Evolutionary conservation across 2,888 invertebrate species (phyloP).

Genomic region (Zygogramma bicolorata): DNA sequence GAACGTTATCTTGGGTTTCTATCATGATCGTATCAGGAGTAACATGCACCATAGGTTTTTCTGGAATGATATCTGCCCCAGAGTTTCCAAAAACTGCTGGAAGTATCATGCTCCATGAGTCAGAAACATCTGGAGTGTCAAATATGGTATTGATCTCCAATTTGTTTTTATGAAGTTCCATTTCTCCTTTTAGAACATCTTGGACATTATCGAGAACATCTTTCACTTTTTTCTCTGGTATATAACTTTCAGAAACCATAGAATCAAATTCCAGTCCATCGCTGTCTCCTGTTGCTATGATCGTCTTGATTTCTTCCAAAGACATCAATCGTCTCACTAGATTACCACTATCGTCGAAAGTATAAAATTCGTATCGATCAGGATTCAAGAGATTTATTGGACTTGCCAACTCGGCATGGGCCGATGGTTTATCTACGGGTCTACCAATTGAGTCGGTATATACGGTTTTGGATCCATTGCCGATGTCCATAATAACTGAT

Average conservation of each 20-base stretch:
- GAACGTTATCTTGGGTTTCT: slow-evolving; percentile 50
- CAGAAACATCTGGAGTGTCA: slow-evolving; percentile 80
- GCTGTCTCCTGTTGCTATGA: slow-evolving; percentile 86
- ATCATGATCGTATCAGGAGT: slow-evolving; percentile 62
- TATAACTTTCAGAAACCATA: slow-evolving; percentile 59
- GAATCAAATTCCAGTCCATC: slow-evolving; percentile 71
- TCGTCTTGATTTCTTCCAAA: slow-evolving; percentile 84
- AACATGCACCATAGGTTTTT: slow-evolving; percentile 55
- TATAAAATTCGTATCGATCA: slow-evolving; percentile 88
- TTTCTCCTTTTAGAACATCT: slow-evolving; percentile 84
- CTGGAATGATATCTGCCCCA: slow-evolving; percentile 60
- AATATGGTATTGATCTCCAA: slow-evolving; percentile 67
- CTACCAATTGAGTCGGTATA: slow-evolving; percentile 79
- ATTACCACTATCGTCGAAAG: slow-evolving; percentile 86
- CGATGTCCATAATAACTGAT: slow-evolving; percentile 72
- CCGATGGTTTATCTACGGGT: slow-evolving; percentile 74
- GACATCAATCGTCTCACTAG: slow-evolving; percentile 87
- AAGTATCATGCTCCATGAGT: slow-evolving; percentile 85
- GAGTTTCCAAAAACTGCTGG: slow-evolving; percentile 81
- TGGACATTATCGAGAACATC: slow-evolving; percentile 87
- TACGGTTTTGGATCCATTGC: slow-evolving; percentile 72
- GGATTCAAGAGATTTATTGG: slow-evolving; percentile 85
- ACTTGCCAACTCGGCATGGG: slow-evolving; percentile 77
- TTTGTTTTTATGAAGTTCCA: slow-evolving; percentile 71
- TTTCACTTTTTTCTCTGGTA: slow-evolving; percentile 78